Evolutionary conservation across 64 coral and sea anemone species (phyloP), one percentile per base, ranked within the genome.

Genomic region (Anthopleura sola): DNA sequence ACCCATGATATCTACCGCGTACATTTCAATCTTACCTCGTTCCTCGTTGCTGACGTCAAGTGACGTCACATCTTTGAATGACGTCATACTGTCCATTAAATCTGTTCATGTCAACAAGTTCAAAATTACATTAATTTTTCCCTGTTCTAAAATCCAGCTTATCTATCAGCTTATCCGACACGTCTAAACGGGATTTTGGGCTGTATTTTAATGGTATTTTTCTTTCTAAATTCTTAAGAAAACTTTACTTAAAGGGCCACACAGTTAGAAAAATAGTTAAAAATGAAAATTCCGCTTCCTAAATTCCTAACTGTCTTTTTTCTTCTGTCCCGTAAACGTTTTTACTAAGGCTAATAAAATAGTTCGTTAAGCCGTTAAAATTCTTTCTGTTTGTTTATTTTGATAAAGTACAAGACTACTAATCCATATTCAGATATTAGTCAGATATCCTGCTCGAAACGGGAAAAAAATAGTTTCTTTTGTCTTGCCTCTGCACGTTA

Each of bases 1-100:
- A 11, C 46, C 46, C 26, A 68, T 29, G 26, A 68, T 24, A 29
- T n/a, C 60, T 28, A 9, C 24, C n/a, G n/a, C 9, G 60, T 66
- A 28, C 3, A 20, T 26, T 24, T 71, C 66, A 14, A 36, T 34
- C 28, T 71, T 31, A 71, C 66, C 29, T 71, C 16, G 58, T 34
- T 71, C 66, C 29, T 71, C 29, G 31, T 71, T 71, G n/a, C 29
- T 71, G 66, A 71, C 13, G 66, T 71, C 66, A 62, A 62, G 58
- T 62, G 58, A 62, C 58, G 58, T 62, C 58, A 62, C n/a, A 15
- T 62, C 58, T 11, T 23, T 16, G 55, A 58, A 58, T 58, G 55
- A 58, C 55, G 55, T 58, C 55, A 58, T 21, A 58, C 55, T 58
- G 19, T 58, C 55, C 58, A 62, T 26, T 26, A n/a, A 23, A n/a